These are phyloP conservation scores for Spialia ferax DNA, from an alignment of 2,888 invertebrate genomes.

Conservation along the genomic window DNA sequence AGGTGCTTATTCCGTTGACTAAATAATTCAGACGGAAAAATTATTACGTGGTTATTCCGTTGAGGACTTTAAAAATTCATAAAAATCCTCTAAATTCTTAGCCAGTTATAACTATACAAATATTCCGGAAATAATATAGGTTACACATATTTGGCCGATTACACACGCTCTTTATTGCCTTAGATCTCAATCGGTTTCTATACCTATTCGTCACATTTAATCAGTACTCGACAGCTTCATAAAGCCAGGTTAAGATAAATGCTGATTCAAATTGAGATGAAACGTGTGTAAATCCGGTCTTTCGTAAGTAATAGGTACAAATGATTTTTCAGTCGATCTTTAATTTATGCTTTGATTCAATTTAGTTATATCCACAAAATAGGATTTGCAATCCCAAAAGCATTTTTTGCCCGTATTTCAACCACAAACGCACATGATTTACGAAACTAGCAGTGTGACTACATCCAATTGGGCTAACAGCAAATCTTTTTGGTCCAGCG, in stretches of 20 bases:
- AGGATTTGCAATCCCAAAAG: background rate
- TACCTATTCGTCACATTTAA: background rate
- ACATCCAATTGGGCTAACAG: conserved; percentile 10
- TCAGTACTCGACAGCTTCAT: background rate
- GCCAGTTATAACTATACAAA: no score
- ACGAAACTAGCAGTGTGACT: background rate
- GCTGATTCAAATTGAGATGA: background rate
- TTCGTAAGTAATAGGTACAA: background rate
- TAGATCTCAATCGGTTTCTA: background rate
- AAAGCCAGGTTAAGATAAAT: background rate
- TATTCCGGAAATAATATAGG: no score
- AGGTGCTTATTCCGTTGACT: no score
- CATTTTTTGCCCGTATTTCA: background rate
- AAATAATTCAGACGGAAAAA: no score
- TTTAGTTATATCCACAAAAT: background rate
- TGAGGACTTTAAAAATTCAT: no score
- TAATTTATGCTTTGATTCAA: background rate
- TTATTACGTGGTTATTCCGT: no score
- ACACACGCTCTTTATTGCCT: background rate
- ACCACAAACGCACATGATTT: background rate
- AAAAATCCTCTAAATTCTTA: no score
- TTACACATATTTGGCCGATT: background rate
- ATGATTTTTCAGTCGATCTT: background rate
- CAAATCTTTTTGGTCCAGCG: background rate
- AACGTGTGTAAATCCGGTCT: no score